Base-by-base conservation (phyloP, 1,140 invertebrate genomes). In the Araneus ventricosus region DNA sequence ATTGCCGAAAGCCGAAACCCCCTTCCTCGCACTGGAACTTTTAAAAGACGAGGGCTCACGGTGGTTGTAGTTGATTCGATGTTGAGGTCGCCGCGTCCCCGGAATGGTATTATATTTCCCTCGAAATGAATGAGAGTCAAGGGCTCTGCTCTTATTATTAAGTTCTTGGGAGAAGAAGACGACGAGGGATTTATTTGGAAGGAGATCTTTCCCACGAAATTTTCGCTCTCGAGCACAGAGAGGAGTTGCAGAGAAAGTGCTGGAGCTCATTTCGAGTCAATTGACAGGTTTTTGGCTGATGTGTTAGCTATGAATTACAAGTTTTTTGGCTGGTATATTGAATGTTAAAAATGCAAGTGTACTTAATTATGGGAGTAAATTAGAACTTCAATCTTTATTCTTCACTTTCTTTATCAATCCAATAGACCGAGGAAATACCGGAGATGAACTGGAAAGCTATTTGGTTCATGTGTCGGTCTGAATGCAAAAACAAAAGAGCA, bases 1-100 rank as follows among this genome's bases (percentile, higher is more conserved):
- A 92, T 92, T 92, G 80, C 88, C 75, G 88, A 90, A 90, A 90
- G 75, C 67, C 89, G 89, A 84, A 41, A 61, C 79, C 89, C 89
- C 89, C 27, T 61, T 82, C 67, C 39, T 39, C 14, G 52, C 41
- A 17, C 24, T n/a, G 34, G 88, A 89, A 89, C 88, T 89, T 89
- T 89, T 89, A 89, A 89, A 89, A 89, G 87, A 63, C 61, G 87
- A 37, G 27, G 63, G 63, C 59, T 79, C 88, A n/a, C 30, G 24
- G 59, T 24, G 59, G 67, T 70, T 61, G 63, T 89, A 89, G 63
- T 89, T 89, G 88, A 89, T 79, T 39, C 70, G 88, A 89, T 89
- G 88, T 89, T 89, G 88, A 89, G 88, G 88, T 89, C 70, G 70
- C 70, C 88, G 27, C 39, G 88, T 39, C 39, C 59, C 59, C 59